Percentiles rank a stretch among this genome's conserved stretches.
These are phyloP conservation scores for Pristionchus arcanus DNA, from an alignment of 2,888 invertebrate genomes.

Conservation along the genomic window DNA sequence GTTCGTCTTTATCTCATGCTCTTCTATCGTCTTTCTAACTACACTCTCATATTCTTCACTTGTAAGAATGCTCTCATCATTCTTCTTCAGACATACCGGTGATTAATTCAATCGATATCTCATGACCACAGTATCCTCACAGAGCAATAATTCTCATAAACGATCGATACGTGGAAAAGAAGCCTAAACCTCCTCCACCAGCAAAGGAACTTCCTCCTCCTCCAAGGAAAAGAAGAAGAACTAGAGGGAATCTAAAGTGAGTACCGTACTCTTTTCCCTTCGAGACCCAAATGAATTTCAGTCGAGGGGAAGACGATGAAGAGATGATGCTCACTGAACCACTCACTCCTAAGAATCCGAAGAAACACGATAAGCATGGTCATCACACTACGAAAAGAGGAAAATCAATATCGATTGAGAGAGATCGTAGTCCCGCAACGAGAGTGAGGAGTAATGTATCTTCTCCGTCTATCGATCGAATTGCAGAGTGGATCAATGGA, in stretches of 20 bases:
- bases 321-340: constrained; percentile 52
- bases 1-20: constrained; percentile 87
- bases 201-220: constrained; percentile 34
- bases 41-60: constrained; percentile 97
- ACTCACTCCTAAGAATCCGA: constrained; percentile 22
- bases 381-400: background rate
- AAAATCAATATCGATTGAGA: constrained; percentile 31
- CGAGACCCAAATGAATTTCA: constrained; percentile 27
- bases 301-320: constrained; percentile 50
- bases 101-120: constrained; percentile 41
- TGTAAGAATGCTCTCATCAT: constrained; percentile 93
- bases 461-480: background rate
- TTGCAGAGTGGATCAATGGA: constrained; percentile 47
- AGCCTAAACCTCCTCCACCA: constrained; percentile 28
- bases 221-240: constrained; percentile 49
- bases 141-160: constrained; percentile 45
- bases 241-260: constrained; percentile 11
- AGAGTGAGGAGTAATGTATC: constrained; percentile 39
- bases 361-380: background rate
- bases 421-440: constrained; percentile 49
- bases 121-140: background rate
- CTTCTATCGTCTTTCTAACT: constrained; percentile 91
- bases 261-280: constrained; percentile 22
- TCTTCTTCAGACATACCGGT: constrained; percentile 82
- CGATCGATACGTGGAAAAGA: constrained; percentile 49